Conservation (phyloP, 35 echinoderm and acorn worm species). For the Ophioderma brevispina region DNA sequence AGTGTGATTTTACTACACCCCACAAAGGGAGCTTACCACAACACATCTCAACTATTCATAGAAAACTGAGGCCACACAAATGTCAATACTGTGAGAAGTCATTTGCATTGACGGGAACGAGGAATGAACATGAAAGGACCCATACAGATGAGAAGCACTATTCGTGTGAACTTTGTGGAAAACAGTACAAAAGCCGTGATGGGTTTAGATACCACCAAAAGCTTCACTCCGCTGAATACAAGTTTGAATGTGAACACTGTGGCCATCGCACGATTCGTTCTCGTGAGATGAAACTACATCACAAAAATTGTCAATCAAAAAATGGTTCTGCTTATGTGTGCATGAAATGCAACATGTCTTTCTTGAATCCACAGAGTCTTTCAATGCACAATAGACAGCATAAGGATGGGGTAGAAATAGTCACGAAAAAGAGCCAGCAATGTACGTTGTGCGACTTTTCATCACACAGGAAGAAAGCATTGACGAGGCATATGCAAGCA, state of each 20-base stretch:
- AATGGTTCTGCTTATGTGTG: not conserved
- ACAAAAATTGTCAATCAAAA: not conserved
- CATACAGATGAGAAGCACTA: not conserved
- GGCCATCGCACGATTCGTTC: not conserved
- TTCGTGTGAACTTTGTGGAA: not conserved
- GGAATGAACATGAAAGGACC: not conserved
- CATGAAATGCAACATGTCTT: not conserved
- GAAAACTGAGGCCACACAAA: not conserved
- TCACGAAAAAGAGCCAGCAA: not conserved
- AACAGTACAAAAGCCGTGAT: not conserved
- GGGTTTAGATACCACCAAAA: not conserved
- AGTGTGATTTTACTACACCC: no score
- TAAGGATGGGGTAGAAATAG: not conserved
- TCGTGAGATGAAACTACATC: not conserved
- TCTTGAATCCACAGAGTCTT: not conserved
- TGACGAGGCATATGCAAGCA: not conserved
- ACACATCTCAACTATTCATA: not conserved
- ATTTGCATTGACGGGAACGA: not conserved
- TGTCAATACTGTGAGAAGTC: not conserved
- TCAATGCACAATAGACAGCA: not conserved
- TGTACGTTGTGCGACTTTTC: not conserved
- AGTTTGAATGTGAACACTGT: not conserved
- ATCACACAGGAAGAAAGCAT: not conserved
- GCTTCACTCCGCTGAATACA: not conserved
- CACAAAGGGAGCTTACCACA: no score